These are phyloP conservation scores for Buathra laborator DNA, from an alignment of 2,888 invertebrate genomes.

Conservation along the genomic window DNA sequence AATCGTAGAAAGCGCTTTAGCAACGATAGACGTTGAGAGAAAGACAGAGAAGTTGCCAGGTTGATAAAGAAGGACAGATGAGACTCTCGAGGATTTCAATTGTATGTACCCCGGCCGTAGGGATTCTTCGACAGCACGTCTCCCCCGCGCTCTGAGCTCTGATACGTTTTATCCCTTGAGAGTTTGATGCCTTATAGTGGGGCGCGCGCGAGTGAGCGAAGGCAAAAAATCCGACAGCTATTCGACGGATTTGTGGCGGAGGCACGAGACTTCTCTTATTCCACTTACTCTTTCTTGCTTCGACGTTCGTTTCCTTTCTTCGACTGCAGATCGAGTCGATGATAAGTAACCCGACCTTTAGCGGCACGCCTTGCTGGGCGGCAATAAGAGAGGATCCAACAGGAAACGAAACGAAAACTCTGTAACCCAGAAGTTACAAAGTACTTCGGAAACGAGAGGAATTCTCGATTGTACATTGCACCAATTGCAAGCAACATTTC, in stretches of 20 bases:
- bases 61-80: conserved; percentile 14
- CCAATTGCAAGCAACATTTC: not conserved
- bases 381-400: not conserved
- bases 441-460: too few species aligned
- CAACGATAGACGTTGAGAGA: not conserved
- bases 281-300: conserved; percentile 15
- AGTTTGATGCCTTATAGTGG: conserved; percentile 12
- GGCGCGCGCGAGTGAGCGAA: conserved; percentile 1
- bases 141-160: not conserved
- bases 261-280: conserved; percentile 45
- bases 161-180: conserved; percentile 34
- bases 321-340: not conserved
- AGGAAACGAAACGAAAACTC: not conserved
- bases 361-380: not conserved
- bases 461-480: too few species aligned
- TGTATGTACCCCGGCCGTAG: conserved; percentile 37
- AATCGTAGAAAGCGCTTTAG: conserved; percentile 27
- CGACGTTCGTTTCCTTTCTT: not conserved
- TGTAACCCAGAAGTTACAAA: not conserved
- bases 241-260: conserved; percentile 53
- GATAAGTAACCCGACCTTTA: conserved; percentile 1
- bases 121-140: conserved; percentile 52
- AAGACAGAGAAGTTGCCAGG: not conserved
- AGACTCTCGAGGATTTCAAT: conserved; percentile 53
- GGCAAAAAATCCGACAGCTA: conserved; percentile 59